Evolutionary conservation across 2,797 vertebrate genomes (phyloP).

Genomic region (Sebastes itinus): DNA sequence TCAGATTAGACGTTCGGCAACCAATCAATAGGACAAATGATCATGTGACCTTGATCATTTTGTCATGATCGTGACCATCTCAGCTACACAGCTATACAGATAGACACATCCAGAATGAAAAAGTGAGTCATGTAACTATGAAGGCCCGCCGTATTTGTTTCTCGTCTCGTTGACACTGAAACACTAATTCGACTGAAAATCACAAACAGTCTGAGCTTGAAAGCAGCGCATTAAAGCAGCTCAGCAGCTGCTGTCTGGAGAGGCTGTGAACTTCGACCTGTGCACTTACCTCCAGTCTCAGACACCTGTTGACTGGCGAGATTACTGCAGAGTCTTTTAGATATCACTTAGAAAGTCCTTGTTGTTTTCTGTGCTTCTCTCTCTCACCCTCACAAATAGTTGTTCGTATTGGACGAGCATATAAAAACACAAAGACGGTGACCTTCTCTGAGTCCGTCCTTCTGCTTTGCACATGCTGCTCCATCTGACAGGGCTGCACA

Average conservation of each 20-base stretch:
- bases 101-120: not conserved
- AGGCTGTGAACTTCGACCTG: constrained; percentile 4
- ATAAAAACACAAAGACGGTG: not conserved
- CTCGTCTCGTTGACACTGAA: not conserved
- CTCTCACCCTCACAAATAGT: not conserved
- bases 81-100: not conserved
- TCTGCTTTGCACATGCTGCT: not conserved
- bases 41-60: not conserved
- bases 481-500: not conserved
- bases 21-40: not conserved
- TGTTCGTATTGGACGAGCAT: not conserved
- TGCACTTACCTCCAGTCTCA: constrained; percentile 1
- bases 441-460: not conserved
- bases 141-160: not conserved
- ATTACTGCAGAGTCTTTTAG: not conserved
- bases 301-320: constrained; percentile 2
- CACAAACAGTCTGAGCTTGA: not conserved
- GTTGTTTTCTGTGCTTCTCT: not conserved
- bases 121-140: not conserved
- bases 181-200: not conserved
- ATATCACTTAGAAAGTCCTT: not conserved
- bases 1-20: not conserved
- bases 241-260: not conserved
- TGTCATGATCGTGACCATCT: not conserved
- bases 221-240: not conserved